Base-by-base conservation (phyloP, 2,113 vertebrate species). In the Empidonax alnorum region DNA sequence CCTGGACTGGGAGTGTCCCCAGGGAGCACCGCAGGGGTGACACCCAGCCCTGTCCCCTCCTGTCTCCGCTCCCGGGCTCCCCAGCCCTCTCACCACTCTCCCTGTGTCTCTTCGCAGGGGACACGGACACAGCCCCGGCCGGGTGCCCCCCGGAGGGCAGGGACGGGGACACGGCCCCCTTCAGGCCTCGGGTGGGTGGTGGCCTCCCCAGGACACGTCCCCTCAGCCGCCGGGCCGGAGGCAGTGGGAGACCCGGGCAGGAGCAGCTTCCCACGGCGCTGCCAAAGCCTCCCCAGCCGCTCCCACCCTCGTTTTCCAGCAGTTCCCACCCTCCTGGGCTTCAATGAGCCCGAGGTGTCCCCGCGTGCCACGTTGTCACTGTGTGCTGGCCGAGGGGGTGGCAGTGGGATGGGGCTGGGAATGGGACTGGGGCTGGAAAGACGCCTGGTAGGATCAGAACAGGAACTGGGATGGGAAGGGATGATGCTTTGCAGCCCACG, bases 1-100 rank as follows among this genome's bases (percentile, higher is more conserved):
- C 4, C 4, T 0, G 6, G 44, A 58, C 28, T 0, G 5, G n/a
- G 37, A 33, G 15, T 0, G 4, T 41, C 50, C 41, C 31, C 42
- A 10, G 50, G 49, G 72, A 49, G 7, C 0, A 5, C n/a, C 19
- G 3, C 28, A 23, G 84, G 20, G 28, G 47, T 47, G 66, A 30
- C n/a, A 31, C 37, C 39, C 42, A 19, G 10, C 3, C 1, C 6
- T 23, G 49, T 46, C 49, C 37, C 69, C 49, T 23, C 49, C 52
- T 12, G 44, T 47, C 66, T 4, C 44, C 23, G 23, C 30, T 12
- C 41, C 63, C 37, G 59, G 30, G 14, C 3, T 49, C 47, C 76
- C n/a, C 18, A 1, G 25, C 30, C 25, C 49, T 18, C 37, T 35
- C 59, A 8, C 28, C 28, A 13, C 2, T 0, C 63, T 55, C 71